Evolutionary conservation across 2,113 vertebrate species (phyloP), one percentile per base, ranked within the genome.

Genomic region (Micromys minutus): DNA sequence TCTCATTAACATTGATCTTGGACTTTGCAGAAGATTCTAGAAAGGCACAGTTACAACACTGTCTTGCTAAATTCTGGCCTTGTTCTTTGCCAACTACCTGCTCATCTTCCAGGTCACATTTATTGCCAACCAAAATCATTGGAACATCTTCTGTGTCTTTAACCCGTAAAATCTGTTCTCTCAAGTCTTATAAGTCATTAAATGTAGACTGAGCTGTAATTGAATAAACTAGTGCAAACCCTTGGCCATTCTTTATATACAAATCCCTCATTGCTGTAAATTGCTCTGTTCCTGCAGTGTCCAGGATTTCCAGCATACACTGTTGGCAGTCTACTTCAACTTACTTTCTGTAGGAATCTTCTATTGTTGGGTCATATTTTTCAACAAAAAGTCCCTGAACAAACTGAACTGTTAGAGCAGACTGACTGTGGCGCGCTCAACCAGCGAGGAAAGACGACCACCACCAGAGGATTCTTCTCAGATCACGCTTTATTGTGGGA

Each of bases 1-100:
- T 99, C 99, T 99, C n/a, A n/a, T n/a, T n/a, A n/a, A n/a, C n/a
- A n/a, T n/a, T n/a, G n/a, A n/a, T n/a, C n/a, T n/a, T n/a, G n/a
- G 99, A 99, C 98, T 99, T 99, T 91, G 99, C 99, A 95, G 99
- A 99, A 22, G 99, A 99, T 98, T 99, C 99, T 99, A 99, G 99
- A 99, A 99, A 99, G 99, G 99, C 99, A 99, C 99, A 99, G 98
- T 99, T 99, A 99, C 99, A 99, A 99, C 99, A 99, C 99, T 99
- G 99, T 98, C 99, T 98, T 97, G 99, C 99, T 98, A 99, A 98
- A 98, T 99, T 99, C 98, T 99, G 99, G 95, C 99, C 99, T 98
- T 99, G 99, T 97, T 99, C 99, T 98, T 99, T 99, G 97, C 99
- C 99, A 86, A 99, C 99, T 89, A 99, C 99, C 90, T 99, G 99